Evolutionary conservation across 2,797 vertebrate species (phyloP), one percentile per base, ranked within the genome.

Genomic region (Cuniculus paca): DNA sequence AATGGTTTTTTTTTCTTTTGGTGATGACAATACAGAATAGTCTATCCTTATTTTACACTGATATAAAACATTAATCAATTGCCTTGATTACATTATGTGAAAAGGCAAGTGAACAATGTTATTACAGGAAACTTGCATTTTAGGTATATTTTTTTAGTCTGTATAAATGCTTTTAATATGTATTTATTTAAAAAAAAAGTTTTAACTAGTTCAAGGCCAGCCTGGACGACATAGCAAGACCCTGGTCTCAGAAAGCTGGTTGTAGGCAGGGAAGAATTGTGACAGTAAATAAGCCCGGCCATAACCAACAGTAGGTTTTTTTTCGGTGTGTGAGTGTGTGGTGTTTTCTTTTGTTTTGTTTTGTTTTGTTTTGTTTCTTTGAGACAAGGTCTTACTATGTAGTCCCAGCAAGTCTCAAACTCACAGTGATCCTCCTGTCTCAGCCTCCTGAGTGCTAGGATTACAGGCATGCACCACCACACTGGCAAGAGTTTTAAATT

Each of bases 21-120:
- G 45, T 81, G 48, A 82, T 31, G n/a, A 63, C 90, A 93, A 77
- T 74, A 80, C 6, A 5, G 4, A 72, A n/a, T 22, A 54, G 36
- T 3, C 14, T 58, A 54, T 74, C 42, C 2, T 92, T 96, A 68
- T 63, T 90, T 90, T 77, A 58, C 28, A 90, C 6, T 45, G 81
- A 13, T 39, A 79, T 5, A 87, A 45, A 86, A 82, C n/a, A 68
- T 72, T 80, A 68, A 70, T 39, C 77, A 87, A 70, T 65, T 70
- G 50, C 19, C n/a, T 83, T 85, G 39, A 90, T 65, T 65, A 56
- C 34, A 85, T 86, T 87, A 72, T 68, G 16, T 81, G 90, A 86
- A 92, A 96, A 85, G 28, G n/a, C n/a, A 83, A 77, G 74, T 70
- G 79, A 72, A 88, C 22, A 82, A 75, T 14, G 6, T 68, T 58